These are phyloP conservation scores for Panopea generosa DNA, from an alignment of 2,888 invertebrate species.

Conservation along the genomic window DNA sequence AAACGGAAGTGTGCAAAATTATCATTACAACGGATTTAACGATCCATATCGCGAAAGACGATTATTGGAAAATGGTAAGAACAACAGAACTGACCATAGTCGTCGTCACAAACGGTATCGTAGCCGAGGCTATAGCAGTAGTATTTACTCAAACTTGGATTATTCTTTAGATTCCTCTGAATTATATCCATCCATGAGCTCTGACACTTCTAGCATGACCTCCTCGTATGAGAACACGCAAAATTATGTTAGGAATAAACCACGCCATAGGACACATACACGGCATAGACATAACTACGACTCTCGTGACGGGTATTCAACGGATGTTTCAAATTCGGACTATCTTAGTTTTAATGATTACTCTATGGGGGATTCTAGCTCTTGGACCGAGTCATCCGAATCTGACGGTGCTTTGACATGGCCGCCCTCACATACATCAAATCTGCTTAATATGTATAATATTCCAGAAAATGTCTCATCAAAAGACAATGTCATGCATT, in stretches of 20 bases:
- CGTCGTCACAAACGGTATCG: neutral
- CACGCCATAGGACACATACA: conserved; percentile 9
- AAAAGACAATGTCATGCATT: conserved; percentile 66
- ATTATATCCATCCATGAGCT: conserved; percentile 55
- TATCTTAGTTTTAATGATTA: conserved; percentile 59
- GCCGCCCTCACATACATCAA: conserved; percentile 68
- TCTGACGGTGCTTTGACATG: conserved; percentile 67
- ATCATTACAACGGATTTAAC: conserved; percentile 58
- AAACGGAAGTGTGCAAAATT: conserved; percentile 60
- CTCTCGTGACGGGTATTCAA: conserved; percentile 50
- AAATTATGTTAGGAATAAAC: conserved; percentile 17
- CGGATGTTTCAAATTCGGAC: conserved; percentile 68
- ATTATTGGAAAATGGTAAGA: neutral
- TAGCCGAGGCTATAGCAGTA: neutral
- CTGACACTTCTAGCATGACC: conserved; percentile 51
- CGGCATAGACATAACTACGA: neutral
- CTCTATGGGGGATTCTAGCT: conserved; percentile 54
- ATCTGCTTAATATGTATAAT: conserved; percentile 59
- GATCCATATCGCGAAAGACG: conserved; percentile 58
- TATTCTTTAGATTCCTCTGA: conserved; percentile 61
- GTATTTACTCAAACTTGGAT: conserved; percentile 23
- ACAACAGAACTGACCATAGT: neutral
- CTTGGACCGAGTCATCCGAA: conserved; percentile 60
- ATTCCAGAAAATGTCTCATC: conserved; percentile 65
- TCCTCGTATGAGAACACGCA: conserved; percentile 47